A percentile compares a stretch with the other conserved stretches of the same genome.
These are phyloP conservation scores for Drosophila siamana DNA, from an alignment of 2,888 invertebrate genomes.

Conservation along the genomic window DNA sequence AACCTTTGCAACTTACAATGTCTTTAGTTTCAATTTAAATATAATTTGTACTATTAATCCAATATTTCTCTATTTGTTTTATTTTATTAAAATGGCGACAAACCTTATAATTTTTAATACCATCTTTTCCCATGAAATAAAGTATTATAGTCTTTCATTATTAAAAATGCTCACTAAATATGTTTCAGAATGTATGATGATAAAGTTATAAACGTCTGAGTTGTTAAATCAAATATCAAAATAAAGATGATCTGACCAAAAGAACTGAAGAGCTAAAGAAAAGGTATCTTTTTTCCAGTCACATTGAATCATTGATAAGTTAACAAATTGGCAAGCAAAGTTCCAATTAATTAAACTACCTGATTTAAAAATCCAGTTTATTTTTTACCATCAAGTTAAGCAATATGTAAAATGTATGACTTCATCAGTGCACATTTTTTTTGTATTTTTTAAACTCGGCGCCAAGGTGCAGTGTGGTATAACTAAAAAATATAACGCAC, in stretches of 20 bases:
- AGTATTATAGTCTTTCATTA: background rate
- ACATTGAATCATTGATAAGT: no score
- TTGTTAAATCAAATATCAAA: background rate
- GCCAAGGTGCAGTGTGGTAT: background rate
- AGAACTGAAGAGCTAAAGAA: no score
- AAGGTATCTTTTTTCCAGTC: no score
- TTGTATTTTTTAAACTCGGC: background rate
- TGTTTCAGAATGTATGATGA: background rate
- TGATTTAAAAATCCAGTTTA: background rate
- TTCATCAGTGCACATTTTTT: background rate
- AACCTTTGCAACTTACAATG: slow-evolving; percentile 41
- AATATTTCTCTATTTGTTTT: slow-evolving; percentile 15
- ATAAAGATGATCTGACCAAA: background rate
- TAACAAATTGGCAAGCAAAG: background rate
- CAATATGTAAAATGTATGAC: background rate
- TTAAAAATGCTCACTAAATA: background rate
- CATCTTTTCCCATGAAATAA: slow-evolving; percentile 17
- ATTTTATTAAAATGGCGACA: slow-evolving; percentile 7
- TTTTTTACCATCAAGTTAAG: background rate
- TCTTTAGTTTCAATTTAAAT: slow-evolving; percentile 74
- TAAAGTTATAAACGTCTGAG: background rate
- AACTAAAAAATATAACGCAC: background rate
- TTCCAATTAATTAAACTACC: background rate
- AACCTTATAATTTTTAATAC: background rate
- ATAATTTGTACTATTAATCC: slow-evolving; percentile 62